These are phyloP conservation scores for Hemithea aestivaria DNA, from an alignment of 2,888 invertebrate genomes.

Conservation along the genomic window DNA sequence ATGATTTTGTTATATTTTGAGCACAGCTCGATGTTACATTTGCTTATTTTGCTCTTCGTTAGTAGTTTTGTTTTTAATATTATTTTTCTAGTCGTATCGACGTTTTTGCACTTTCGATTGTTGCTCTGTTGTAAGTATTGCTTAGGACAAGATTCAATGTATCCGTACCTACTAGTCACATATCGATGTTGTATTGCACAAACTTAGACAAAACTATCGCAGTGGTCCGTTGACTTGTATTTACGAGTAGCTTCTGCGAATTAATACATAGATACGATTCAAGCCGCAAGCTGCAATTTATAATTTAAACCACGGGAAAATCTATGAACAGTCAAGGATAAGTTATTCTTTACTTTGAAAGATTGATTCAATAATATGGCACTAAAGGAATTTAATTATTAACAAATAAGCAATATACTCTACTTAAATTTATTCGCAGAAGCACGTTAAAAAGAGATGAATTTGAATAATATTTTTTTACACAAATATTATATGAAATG, in stretches of 20 bases:
- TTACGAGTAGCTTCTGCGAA: constrained; percentile 45
- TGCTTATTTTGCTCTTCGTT: constrained; percentile 62
- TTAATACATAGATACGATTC: constrained; percentile 20
- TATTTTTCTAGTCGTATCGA: constrained; percentile 61
- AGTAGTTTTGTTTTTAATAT: constrained; percentile 39
- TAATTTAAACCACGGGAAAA: constrained; percentile 5
- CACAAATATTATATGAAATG: constrained; percentile 66
- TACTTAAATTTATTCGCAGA: constrained; percentile 43
- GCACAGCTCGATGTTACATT: constrained; percentile 66
- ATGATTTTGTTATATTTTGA: constrained; percentile 51
- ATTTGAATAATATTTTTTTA: constrained; percentile 74
- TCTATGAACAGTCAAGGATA: too few relatives aligned
- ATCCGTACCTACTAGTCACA: constrained; percentile 63
- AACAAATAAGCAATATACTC: constrained; percentile 30
- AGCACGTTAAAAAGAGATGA: constrained; percentile 51
- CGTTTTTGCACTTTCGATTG: constrained; percentile 39
- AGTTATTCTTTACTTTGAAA: too few relatives aligned
- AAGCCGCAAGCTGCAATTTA: constrained; percentile 31
- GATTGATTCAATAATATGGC: constrained; percentile 4
- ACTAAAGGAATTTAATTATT: constrained; percentile 25
- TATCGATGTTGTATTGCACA: constrained; percentile 46
- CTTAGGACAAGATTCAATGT: constrained; percentile 44
- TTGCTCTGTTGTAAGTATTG: constrained; percentile 43
- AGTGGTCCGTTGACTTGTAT: constrained; percentile 16
- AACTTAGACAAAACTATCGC: constrained; percentile 44